Evolutionary conservation across 2,113 vertebrate species (phyloP).

Genomic region (Rhadina sibilatrix): DNA sequence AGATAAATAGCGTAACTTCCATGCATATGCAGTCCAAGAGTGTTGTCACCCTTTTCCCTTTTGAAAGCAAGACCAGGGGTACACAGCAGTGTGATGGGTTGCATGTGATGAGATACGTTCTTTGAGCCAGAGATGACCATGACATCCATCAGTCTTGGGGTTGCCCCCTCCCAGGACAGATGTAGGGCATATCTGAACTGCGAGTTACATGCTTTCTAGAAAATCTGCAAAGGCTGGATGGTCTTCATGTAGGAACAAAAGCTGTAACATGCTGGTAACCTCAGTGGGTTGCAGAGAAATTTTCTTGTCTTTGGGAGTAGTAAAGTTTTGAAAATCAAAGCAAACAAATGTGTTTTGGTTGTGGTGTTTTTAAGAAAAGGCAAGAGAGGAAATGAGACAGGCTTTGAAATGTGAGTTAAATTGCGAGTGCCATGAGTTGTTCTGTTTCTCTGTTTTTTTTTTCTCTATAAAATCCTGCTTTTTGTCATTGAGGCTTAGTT

Average conservation of each 20-base stretch:
- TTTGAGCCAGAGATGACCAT: not conserved
- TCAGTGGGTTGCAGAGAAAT: not conserved
- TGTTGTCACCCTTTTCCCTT: not conserved
- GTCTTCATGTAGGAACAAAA: not conserved
- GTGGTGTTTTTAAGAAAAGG: slow-evolving; percentile 19
- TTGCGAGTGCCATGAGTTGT: not conserved
- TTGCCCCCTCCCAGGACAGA: not conserved
- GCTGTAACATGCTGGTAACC: not conserved
- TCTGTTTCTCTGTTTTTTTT: not conserved
- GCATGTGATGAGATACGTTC: rapidly evolving
- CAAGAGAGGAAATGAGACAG: slow-evolving; percentile 31
- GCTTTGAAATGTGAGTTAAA: slow-evolving; percentile 45
- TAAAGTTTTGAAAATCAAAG: slow-evolving; percentile 36
- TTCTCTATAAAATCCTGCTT: not conserved
- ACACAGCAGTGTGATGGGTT: not conserved
- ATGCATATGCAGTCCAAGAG: not conserved
- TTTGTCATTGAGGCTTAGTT: not conserved
- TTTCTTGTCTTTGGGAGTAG: not conserved
- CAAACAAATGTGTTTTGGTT: slow-evolving; percentile 27
- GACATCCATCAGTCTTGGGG: not conserved
- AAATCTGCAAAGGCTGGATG: not conserved
- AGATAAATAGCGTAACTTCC: not conserved
- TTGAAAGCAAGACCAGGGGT: not conserved
- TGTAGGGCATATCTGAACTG: not conserved
- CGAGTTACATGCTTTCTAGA: not conserved